Base-by-base conservation (phyloP, 2,797 vertebrate genomes). In the Pantherophis vulpinus region DNA sequence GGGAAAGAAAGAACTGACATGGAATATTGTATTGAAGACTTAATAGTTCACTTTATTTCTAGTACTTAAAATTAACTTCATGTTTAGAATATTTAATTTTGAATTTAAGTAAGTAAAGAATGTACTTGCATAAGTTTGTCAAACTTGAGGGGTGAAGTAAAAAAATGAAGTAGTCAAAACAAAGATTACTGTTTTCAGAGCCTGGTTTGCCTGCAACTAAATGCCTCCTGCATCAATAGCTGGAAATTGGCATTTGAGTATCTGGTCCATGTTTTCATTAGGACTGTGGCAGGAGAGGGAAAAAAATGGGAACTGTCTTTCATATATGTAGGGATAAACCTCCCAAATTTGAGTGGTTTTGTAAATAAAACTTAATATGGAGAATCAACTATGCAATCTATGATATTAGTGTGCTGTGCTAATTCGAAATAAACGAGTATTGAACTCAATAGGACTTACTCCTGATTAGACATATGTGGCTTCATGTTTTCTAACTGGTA, bases 141-240 rank as follows among this genome's bases (percentile, higher is more conserved):
- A 37, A 86, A 29, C 2, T 27, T 4, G 6, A 25, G 3, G 1
- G 16, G 47, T 32, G 8, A 59, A 42, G 32, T 42, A 25, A 89
- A 58, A 37, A 42, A 60, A 47, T 16, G 13, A 61, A 60, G 23
- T 42, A 29, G 3, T 9, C 37, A 47, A 47, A 47, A 25, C 10
- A 60, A 89, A 89, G 42, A 16, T 16, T 89, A 14, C 1, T 88
- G 18, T 88, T 18, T 79, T 32, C 54, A 1, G 0, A 42, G 14
- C 25, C 56, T 59, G 18, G 92, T 10, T n/a, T 20, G 12, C 58
- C 42, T 86, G 70, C 51, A 42, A n/a, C 60, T 89, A 92, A 32
- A 90, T 89, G 51, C 20, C 23, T 88, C 86, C 90, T 96, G 92
- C 96, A 97, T 96, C 95, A 97, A 95, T 94, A 91, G 94, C n/a